Evolutionary conservation across 2,113 vertebrate genomes (phyloP), one percentile per base, ranked within the genome.

Genomic region (Phylloscopus trochilus): DNA sequence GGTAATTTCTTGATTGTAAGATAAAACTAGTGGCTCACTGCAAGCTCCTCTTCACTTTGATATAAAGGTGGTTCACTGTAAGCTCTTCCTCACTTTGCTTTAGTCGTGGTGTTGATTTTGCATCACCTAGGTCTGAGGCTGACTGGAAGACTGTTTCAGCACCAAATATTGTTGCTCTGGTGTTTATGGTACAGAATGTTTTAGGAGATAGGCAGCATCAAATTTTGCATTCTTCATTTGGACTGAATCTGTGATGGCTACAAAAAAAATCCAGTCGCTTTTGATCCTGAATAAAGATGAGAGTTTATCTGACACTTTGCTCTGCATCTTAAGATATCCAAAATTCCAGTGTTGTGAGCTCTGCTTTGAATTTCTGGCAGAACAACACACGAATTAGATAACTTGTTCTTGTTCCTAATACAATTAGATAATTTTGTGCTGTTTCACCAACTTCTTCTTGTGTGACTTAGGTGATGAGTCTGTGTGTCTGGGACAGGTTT

Each of bases 341-440:
- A 83, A 92, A 87, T 89, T 75, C 28, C 79, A 76, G 59, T 88
- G 72, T 84, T 88, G 52, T 90, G 80, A 90, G 84, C 76, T 95
- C 68, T 74, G 46, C 77, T 94, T 89, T 94, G 69, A 47, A 85
- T 95, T 94, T 93, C 80, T 96, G 94, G 87, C 90, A 95, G 95
- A 84, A 94, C 80, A 96, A 97, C 83, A 95, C 70, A 80, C 43
- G 89, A 93, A 97, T 96, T 96, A 94, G 87, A 93, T 96, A 96
- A 97, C 80, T 89, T 93, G 37, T 91, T 97, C 95, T 86, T 93
- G 73, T 94, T 94, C 92, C 94, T 95, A 97, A 96, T 88, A 76
- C 85, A 96, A 96, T 97, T 97, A 97, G 95, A 94, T 96, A 96
- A 97, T 97, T 97, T 92, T 87, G 89, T 78, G 90, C 87, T 97